Conservation (phyloP, 35 echinoderm and acorn worm species). For the Eucidaris tribuloides region DNA sequence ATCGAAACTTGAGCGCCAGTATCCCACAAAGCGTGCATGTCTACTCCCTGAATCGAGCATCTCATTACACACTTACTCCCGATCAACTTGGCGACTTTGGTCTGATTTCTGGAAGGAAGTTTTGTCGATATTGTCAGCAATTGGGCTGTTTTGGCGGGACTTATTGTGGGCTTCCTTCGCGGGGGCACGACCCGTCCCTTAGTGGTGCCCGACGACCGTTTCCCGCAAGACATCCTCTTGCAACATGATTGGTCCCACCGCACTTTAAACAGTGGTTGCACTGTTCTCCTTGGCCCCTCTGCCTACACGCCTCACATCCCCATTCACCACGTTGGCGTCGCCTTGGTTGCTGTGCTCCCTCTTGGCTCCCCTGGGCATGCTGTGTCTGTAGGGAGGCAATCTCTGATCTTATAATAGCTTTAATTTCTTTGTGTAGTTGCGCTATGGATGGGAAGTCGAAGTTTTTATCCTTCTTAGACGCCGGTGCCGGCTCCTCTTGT, state of each 20-base stretch:
- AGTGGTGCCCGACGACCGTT: constrained; percentile 30
- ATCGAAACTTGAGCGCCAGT: constrained; percentile 59
- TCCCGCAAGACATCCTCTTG: constrained; percentile 46
- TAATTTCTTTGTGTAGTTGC: neutral
- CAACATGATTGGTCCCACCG: constrained; percentile 53
- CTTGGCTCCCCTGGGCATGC: neutral
- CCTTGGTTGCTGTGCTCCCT: neutral
- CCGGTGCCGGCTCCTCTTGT: no score
- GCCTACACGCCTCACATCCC: constrained; percentile 25
- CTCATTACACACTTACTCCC: constrained; percentile 30
- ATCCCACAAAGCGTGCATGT: constrained; percentile 42
- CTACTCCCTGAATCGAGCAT: neutral
- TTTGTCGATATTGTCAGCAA: neutral
- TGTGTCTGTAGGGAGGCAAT: neutral
- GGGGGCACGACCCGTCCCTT: constrained; percentile 25
- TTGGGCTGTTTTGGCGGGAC: neutral
- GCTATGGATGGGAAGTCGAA: neutral
- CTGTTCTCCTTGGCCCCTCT: neutral
- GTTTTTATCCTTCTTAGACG: no score
- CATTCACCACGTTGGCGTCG: neutral
- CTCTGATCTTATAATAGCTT: neutral
- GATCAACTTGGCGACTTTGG: constrained; percentile 1
- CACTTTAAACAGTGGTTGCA: constrained; percentile 69
- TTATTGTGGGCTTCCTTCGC: neutral
- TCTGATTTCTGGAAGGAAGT: neutral